phyloP scores from a whole-genome alignment of 23 tunicate genomes.

The Phallusia fumigata region DNA sequence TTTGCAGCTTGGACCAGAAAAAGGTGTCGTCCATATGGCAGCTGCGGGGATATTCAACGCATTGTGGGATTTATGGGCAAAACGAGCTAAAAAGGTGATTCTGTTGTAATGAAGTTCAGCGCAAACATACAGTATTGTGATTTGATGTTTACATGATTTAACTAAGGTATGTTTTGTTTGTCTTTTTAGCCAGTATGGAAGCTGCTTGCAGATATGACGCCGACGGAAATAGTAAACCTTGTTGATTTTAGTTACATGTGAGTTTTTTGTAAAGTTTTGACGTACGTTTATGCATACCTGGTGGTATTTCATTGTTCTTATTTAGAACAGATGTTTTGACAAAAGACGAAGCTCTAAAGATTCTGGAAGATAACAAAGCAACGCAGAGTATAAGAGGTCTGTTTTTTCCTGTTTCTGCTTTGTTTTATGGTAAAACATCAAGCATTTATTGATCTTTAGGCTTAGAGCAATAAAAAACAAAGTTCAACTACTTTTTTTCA shows the following conservation, averaged over 20 bases:
- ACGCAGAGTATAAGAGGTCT: conserved; percentile 70
- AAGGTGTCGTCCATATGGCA: conserved; percentile 98
- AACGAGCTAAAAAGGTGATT: conserved; percentile 64
- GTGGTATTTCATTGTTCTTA: neutral
- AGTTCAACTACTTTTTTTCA: too few relatives aligned
- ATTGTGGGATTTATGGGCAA: conserved; percentile 98
- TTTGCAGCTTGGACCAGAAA: conserved; percentile 95
- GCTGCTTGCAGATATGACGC: conserved; percentile 94
- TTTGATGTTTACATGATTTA: too few relatives aligned
- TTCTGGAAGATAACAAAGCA: conserved; percentile 59
- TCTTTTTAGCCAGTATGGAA: conserved; percentile 85
- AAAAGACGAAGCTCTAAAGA: conserved; percentile 69
- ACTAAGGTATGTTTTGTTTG: neutral
- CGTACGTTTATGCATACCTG: neutral
- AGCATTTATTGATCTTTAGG: too few relatives aligned
- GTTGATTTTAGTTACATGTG: conserved; percentile 95
- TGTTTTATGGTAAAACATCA: too few relatives aligned
- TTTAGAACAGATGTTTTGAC: conserved; percentile 76
- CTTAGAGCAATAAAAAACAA: too few relatives aligned
- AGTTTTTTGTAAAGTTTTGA: conserved; percentile 9
- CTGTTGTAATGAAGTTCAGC: too few relatives aligned
- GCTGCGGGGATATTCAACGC: conserved; percentile 92
- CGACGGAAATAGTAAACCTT: conserved; percentile 73
- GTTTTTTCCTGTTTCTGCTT: too few relatives aligned
- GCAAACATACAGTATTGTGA: too few relatives aligned